Conservation (phyloP, 2,888 invertebrate genomes). For the Andricus curvator region DNA sequence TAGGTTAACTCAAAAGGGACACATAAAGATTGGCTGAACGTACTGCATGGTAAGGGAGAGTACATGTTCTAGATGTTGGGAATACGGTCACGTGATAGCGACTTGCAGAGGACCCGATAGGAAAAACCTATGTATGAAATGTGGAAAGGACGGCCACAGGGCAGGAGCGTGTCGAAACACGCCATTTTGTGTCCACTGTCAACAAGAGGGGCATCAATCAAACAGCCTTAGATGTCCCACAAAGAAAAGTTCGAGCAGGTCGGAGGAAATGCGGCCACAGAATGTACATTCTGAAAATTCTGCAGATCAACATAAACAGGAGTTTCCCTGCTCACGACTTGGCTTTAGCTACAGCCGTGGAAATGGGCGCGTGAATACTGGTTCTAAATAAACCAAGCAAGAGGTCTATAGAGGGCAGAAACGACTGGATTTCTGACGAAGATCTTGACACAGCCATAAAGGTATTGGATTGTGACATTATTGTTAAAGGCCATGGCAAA, state of each 20-base stretch:
- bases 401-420: background rate
- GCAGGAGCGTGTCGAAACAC: no score
- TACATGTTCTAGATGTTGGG: background rate
- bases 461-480: background rate
- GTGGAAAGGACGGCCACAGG: no score
- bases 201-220: no score
- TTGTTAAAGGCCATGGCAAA: no score
- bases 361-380: background rate
- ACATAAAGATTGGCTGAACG: no score
- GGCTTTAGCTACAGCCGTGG: background rate
- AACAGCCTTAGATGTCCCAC: no score
- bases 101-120: slow-evolving; percentile 53
- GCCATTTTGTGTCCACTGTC: no score
- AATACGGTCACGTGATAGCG: slow-evolving; percentile 46
- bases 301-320: no score
- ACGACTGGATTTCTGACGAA: slow-evolving; percentile 45
- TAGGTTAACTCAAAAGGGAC: background rate
- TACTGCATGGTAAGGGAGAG: slow-evolving; percentile 47
- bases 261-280: no score
- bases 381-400: slow-evolving; percentile 38
- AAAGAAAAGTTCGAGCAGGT: no score
- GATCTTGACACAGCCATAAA: slow-evolving; percentile 38
- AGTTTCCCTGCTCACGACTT: no score
- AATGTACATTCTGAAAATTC: no score
- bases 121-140: background rate